Evolutionary conservation across 1,140 invertebrate genomes (phyloP), one percentile per base, ranked within the genome.

Genomic region (Hypothenemus hampei): DNA sequence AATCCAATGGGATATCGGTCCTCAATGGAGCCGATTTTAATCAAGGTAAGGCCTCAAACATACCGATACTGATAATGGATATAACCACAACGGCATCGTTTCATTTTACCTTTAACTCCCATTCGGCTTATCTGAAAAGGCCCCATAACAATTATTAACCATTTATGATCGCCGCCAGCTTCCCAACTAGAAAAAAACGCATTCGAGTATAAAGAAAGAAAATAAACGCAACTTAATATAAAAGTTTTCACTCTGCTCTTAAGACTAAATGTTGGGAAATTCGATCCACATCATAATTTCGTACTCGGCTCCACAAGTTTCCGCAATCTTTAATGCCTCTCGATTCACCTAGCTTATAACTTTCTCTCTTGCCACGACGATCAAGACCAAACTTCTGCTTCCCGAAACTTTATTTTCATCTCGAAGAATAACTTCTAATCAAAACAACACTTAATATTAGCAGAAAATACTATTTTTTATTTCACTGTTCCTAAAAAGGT

Each of bases 1-100:
- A 70, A 61, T 63, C 67, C 29, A 70, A 69, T 51, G 65, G 65
- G 26, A 69, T 70, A 62, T 65, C 68, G 57, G 64, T 65, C 47
- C 59, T 68, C 26, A 57, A 57, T 41, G 66, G 60, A 33, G 57
- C 61, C 46, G 67, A 68, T 58, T 68, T 67, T 68, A 69, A 69
- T 65, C 67, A 69, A 49, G 67, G 68, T 70, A 65, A 65, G 68
- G 67, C 43, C 26, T 46, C 37, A 54, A n/a, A 37, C 23, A 19
- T 37, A 46, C 20, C 50, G 7, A 21, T 31, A 23, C 29, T 23
- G 19, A 46, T 54, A 43, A 54, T 54, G 46, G 46, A 31, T 26
- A 23, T 37, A 54, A 46, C 40, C 43, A 18, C 24, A 36, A 54
- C 21, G 16, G 23, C 20, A 39, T 49, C 39, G 33, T 49, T 49